A percentile compares a stretch with the other conserved stretches of the same genome.
Evolutionary conservation across 2,113 vertebrate species (phyloP).

Genomic region (Oxyura jamaicensis): DNA sequence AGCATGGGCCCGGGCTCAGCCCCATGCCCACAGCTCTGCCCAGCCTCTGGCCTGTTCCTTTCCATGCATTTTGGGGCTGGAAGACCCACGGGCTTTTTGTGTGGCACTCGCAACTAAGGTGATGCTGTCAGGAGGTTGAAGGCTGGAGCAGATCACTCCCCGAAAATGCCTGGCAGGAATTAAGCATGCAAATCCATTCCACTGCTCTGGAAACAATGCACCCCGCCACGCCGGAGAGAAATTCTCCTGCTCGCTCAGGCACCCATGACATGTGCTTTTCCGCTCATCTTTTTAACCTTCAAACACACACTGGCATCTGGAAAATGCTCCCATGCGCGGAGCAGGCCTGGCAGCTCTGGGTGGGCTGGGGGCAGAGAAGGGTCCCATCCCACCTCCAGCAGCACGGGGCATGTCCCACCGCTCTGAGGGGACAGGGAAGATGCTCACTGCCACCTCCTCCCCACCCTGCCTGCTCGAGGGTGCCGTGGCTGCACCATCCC

Average conservation of each 20-base stretch:
- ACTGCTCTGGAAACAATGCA: neutral
- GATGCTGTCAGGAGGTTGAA: neutral
- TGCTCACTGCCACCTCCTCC: neutral
- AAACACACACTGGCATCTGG: constrained; percentile 37
- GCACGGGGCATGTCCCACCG: neutral
- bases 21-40: too few relatives aligned
- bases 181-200: constrained; percentile 45
- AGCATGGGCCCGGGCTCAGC: neutral
- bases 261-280: constrained; percentile 49
- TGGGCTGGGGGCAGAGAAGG: neutral
- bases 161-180: constrained; percentile 2
- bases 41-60: too few relatives aligned
- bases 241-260: constrained; percentile 16
- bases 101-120: neutral
- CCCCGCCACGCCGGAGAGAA: neutral
- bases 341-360: neutral
- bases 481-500: neutral
- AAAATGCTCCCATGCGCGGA: neutral
- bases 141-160: constrained; percentile 10
- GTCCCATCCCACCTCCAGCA: neutral
- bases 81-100: neutral
- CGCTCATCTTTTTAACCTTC: constrained; percentile 25
- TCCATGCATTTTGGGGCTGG: neutral
- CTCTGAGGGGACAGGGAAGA: neutral
- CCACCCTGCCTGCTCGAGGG: accelerated